Evolutionary conservation across 1,140 invertebrate genomes (phyloP), one percentile per base, ranked within the genome.

Genomic region (Drosophila miranda): DNA sequence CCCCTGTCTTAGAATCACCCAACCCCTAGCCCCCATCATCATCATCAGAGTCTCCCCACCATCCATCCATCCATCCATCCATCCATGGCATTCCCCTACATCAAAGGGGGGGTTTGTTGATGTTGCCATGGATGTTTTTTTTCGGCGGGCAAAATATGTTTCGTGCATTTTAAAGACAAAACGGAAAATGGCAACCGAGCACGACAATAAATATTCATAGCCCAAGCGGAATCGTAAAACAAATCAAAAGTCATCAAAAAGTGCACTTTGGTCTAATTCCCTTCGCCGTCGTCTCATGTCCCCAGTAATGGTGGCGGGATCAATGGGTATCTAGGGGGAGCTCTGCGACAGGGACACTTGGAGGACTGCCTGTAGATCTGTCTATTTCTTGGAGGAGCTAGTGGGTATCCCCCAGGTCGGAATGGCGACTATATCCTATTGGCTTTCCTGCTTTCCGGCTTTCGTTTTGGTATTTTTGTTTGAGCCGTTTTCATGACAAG

Each of bases 231-330:
- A 77, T 86, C 82, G 81, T 86, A 86, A 86, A 86, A 86, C 81
- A 86, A 86, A 86, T 86, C 81, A 86, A 86, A 86, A 86, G 81
- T 86, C 77, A 87, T 86, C 81, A 86, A 86, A 87, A 86, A 86
- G 73, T 86, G 81, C 81, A 86, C 81, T 86, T 86, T 86, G 81
- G 69, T 86, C 81, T 86, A 86, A 86, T 86, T 86, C 61, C 73
- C 66, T 14, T n/a, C 19, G 58, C 58, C 58, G 58, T 38, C 34
- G 34, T 30, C 30, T 60, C 7, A 26, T 41, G 34, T 16, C 34
- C 9, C 3, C 34, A 11, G 34, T 11, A 38, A 38, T 13, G 34
- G 34, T 11, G 5, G 34, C 34, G 5, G 34, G 9, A 38, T 13
- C 11, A 11, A 38, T 4, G 34, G 34, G 34, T 38, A 38, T 38